These are phyloP conservation scores for Pangasianodon gigas DNA, from an alignment of 2,113 vertebrate genomes.

Conservation along the genomic window DNA sequence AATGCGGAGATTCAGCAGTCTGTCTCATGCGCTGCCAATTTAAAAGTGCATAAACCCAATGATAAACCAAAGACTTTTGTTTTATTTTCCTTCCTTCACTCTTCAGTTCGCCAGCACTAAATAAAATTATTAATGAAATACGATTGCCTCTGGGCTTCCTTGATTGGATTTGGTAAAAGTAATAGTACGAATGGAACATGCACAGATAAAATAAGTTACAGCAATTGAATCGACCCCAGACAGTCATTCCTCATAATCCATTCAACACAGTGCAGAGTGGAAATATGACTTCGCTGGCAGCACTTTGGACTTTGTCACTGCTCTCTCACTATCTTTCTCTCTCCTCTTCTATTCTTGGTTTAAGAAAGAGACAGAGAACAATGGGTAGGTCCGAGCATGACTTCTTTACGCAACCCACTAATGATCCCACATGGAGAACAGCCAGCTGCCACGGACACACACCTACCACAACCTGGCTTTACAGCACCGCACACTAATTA, in stretches of 20 bases:
- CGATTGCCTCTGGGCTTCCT: not conserved
- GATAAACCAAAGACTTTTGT: not conserved
- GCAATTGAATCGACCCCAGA: not conserved
- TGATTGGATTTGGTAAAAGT: conserved; percentile 4
- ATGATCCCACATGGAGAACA: conserved; percentile 31
- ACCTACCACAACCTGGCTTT: conserved; percentile 22
- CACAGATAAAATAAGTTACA: not conserved
- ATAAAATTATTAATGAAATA: not conserved
- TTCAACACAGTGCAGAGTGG: not conserved
- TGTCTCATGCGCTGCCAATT: not conserved
- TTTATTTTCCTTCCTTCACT: not conserved
- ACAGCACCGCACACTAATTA: conserved; percentile 37
- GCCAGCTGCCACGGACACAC: not conserved
- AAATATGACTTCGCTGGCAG: not conserved
- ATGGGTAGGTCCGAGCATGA: not conserved
- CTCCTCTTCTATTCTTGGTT: not conserved
- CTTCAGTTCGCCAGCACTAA: too few species aligned
- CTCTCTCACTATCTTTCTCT: not conserved
- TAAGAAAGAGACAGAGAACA: not conserved
- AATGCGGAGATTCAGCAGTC: not conserved
- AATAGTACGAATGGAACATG: not conserved
- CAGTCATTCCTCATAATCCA: not conserved
- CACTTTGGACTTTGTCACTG: not conserved
- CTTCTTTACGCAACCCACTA: not conserved
- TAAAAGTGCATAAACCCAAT: not conserved